Evolutionary conservation across 2,113 vertebrate genomes (phyloP).

Genomic region (Zingel zingel): DNA sequence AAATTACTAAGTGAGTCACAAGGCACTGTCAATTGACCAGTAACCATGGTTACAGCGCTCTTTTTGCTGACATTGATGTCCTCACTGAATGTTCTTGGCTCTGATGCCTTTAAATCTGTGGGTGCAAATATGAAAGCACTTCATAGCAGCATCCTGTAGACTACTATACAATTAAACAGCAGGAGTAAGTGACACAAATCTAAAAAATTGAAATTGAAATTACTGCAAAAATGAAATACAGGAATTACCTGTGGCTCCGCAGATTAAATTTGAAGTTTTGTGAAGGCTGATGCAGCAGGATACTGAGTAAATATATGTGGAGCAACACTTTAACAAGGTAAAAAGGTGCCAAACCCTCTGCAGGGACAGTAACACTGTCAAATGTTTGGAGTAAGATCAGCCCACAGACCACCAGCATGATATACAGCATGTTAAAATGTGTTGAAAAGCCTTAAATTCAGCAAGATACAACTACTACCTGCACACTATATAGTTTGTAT

Average conservation of each 20-base stretch:
- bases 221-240: neutral
- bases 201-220: neutral
- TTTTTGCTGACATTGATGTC: constrained; percentile 42
- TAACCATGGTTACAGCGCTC: constrained; percentile 65
- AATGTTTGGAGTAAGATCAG: neutral
- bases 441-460: constrained; percentile 29
- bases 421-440: constrained; percentile 25
- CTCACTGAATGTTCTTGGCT: constrained; percentile 43
- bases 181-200: neutral
- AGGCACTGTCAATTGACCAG: constrained; percentile 71
- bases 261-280: neutral
- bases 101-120: constrained; percentile 49
- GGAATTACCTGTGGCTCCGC: neutral
- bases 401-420: neutral
- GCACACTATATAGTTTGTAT: constrained; percentile 16
- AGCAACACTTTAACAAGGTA: neutral
- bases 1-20: constrained; percentile 64
- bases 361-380: constrained; percentile 3
- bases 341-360: neutral
- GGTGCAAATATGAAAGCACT: constrained; percentile 54
- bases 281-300: neutral
- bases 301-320: constrained; percentile 1
- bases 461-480: constrained; percentile 16
- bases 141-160: constrained; percentile 19
- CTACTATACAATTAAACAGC: constrained; percentile 17